These are phyloP conservation scores for Drosophila insularis DNA, from an alignment of 1,140 invertebrate genomes.

Conservation along the genomic window DNA sequence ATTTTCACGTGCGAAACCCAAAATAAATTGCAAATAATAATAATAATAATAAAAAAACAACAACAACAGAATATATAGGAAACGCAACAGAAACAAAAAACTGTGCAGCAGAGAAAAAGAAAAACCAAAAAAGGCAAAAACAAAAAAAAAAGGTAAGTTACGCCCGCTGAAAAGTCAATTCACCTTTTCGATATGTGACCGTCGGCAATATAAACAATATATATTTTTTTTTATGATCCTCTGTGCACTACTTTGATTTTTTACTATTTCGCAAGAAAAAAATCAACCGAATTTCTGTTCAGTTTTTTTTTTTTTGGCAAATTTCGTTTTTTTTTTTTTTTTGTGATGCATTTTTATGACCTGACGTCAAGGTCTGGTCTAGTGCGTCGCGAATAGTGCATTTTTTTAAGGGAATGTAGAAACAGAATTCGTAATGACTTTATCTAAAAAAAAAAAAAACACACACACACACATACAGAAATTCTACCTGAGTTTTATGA, in stretches of 20 bases:
- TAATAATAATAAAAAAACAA: neutral
- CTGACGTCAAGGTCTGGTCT: slow-evolving; percentile 66
- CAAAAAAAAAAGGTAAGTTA: slow-evolving; percentile 68
- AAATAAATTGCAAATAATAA: slow-evolving; percentile 4
- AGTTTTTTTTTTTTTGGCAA: slow-evolving; percentile 46
- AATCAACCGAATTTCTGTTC: slow-evolving; percentile 20
- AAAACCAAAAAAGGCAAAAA: slow-evolving; percentile 29
- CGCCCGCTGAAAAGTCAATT: slow-evolving; percentile 62
- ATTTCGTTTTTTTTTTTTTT: slow-evolving; percentile 37
- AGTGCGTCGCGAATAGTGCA: slow-evolving; percentile 33
- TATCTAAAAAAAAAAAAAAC: slow-evolving; percentile 53
- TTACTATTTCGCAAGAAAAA: slow-evolving; percentile 71
- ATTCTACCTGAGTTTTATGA: slow-evolving; percentile 64
- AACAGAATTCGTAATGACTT: slow-evolving; percentile 63
- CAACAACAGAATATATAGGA: neutral
- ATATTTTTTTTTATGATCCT: slow-evolving; percentile 56
- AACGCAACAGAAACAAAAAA: slow-evolving; percentile 27
- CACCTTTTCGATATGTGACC: slow-evolving; percentile 55
- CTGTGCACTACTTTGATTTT: slow-evolving; percentile 78
- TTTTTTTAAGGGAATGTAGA: slow-evolving; percentile 61
- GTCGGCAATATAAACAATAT: slow-evolving; percentile 40
- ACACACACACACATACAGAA: neutral
- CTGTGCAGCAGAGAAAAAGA: slow-evolving; percentile 18
- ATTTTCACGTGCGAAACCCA: slow-evolving; percentile 1
- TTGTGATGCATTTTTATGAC: slow-evolving; percentile 62